These are phyloP conservation scores for Aromia moschata DNA, from an alignment of 2,888 invertebrate species.

Conservation along the genomic window DNA sequence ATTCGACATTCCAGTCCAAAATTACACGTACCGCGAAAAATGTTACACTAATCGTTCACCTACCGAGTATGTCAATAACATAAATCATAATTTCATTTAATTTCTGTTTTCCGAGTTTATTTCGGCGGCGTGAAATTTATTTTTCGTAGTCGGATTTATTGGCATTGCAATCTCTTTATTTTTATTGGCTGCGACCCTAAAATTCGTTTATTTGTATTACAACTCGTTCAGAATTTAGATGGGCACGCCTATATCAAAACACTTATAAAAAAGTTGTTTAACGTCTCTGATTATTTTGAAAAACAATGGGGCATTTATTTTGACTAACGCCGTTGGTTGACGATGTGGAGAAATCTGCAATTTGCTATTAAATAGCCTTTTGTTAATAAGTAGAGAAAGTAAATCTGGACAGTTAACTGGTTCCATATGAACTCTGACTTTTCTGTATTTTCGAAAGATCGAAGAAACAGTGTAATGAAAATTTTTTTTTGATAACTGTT, in stretches of 20 bases:
- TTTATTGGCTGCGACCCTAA: slow-evolving; percentile 13
- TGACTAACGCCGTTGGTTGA: no score
- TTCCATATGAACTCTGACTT: no score
- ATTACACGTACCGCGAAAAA: slow-evolving; percentile 11
- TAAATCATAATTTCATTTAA: slow-evolving; percentile 13
- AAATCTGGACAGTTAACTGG: no score
- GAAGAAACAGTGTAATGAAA: no score
- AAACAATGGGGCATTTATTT: neutral
- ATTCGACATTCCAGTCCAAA: slow-evolving; percentile 2
- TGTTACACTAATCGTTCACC: neutral
- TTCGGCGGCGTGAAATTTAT: slow-evolving; percentile 16
- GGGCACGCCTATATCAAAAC: slow-evolving; percentile 7
- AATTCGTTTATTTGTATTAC: slow-evolving; percentile 18
- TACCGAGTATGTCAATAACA: slow-evolving; percentile 8
- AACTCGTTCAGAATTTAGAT: slow-evolving; percentile 11
- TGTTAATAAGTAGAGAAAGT: no score
- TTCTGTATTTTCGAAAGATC: no score
- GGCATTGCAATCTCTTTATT: slow-evolving; percentile 20
- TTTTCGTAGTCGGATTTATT: slow-evolving; percentile 19
- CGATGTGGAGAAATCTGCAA: no score
- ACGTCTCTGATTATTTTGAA: neutral
- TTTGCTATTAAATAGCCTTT: no score
- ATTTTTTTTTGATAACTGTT: no score
- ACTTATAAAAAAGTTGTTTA: neutral
- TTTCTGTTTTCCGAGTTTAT: slow-evolving; percentile 1